Percentiles rank a stretch among this genome's conserved stretches.
Conservation (phyloP, 1,140 invertebrate genomes). For the Euschistus heros region DNA sequence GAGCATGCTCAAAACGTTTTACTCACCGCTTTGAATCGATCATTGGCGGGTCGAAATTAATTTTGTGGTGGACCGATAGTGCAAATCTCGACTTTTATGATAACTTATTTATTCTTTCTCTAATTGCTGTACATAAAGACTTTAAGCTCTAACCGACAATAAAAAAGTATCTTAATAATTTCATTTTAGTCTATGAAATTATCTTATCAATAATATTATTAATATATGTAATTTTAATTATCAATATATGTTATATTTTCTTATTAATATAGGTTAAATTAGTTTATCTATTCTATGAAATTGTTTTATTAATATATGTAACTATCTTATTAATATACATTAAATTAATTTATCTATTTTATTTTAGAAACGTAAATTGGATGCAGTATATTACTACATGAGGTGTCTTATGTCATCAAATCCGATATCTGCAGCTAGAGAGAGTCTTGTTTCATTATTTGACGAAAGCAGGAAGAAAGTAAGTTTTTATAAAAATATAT, state of each 20-base stretch:
- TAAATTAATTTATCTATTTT: slow-evolving; percentile 23
- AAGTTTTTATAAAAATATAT: slow-evolving; percentile 28
- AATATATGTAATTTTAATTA: too few species aligned
- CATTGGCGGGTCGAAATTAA: too few species aligned
- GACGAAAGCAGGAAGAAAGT: slow-evolving; percentile 92
- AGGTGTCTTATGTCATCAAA: slow-evolving; percentile 87
- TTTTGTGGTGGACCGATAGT: too few species aligned
- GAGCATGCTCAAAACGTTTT: too few species aligned
- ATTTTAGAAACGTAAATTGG: slow-evolving; percentile 77
- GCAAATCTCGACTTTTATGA: too few species aligned
- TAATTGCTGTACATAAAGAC: too few species aligned
- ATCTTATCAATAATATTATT: too few species aligned
- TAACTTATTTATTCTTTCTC: too few species aligned
- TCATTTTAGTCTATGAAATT: too few species aligned
- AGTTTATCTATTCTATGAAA: slow-evolving; percentile 14
- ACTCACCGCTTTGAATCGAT: too few species aligned
- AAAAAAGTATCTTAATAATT: too few species aligned
- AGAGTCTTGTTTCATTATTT: slow-evolving; percentile 77
- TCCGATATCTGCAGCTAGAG: slow-evolving; percentile 78
- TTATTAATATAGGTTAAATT: background rate
- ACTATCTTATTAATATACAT: background rate
- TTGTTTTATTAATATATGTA: background rate
- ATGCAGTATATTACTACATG: slow-evolving; percentile 96
- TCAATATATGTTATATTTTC: background rate
- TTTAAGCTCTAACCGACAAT: too few species aligned